A percentile compares a stretch with the other conserved stretches of the same genome.
Conservation (phyloP, 2,797 vertebrate species). For the Amblyopsis hoosieri region DNA sequence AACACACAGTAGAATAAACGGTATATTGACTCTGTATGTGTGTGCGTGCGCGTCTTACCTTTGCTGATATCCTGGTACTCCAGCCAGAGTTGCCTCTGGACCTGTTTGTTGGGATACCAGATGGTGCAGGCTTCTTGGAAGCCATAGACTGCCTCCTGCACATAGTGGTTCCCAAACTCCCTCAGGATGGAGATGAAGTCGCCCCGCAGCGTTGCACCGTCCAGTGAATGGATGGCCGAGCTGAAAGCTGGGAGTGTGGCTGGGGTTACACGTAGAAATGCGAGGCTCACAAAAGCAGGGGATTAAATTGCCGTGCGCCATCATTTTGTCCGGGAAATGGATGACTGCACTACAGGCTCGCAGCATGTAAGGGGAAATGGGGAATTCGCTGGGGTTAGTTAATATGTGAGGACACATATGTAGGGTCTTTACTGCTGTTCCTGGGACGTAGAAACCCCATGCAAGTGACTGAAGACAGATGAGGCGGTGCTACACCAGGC, state of each 20-base stretch:
- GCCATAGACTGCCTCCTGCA: conserved; percentile 95
- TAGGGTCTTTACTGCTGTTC: no score
- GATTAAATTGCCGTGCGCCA: no score
- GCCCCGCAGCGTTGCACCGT: conserved; percentile 88
- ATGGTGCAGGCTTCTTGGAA: conserved; percentile 97
- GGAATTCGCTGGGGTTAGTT: no score
- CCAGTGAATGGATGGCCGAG: conserved; percentile 92
- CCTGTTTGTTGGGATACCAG: conserved; percentile 98
- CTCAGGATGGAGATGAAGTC: conserved; percentile 92
- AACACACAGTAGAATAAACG: not conserved
- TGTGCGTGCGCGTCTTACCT: conserved; percentile 76
- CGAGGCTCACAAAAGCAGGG: no score
- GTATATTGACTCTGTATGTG: not conserved
- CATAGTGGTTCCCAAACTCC: conserved; percentile 96
- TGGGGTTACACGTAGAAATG: not conserved
- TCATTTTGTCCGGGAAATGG: no score
- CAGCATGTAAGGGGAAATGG: no score
- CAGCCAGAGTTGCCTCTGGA: conserved; percentile 95
- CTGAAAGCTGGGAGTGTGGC: conserved; percentile 82
- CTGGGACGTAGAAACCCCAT: no score
- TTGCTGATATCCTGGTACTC: conserved; percentile 99
- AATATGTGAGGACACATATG: no score
- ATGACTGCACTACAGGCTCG: no score
- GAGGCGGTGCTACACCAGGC: no score
- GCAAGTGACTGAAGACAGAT: no score